These are phyloP conservation scores for Yponomeuta cagnagella DNA, from an alignment of 2,888 invertebrate genomes.

Conservation along the genomic window DNA sequence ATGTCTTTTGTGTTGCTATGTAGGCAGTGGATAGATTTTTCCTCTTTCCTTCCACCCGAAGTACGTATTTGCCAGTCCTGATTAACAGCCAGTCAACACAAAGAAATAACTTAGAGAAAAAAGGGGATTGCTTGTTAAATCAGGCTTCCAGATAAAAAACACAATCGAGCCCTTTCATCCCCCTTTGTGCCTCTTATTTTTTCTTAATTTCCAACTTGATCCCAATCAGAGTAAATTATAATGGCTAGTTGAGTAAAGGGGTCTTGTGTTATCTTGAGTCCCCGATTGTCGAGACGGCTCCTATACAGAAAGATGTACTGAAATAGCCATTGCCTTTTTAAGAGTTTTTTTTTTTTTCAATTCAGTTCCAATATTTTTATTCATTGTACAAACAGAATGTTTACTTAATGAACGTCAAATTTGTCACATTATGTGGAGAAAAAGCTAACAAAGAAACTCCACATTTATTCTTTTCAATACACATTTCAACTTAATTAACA, in stretches of 20 bases:
- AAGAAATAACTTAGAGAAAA: conserved; percentile 39
- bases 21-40: too few species aligned
- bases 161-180: conserved; percentile 44
- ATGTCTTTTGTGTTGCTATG: too few species aligned
- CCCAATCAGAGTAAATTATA: conserved; percentile 74
- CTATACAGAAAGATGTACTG: too few species aligned
- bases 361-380: too few species aligned
- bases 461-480: too few species aligned
- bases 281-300: conserved; percentile 29
- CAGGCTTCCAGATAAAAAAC: conserved; percentile 63
- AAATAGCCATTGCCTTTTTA: too few species aligned
- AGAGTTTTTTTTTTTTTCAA: too few species aligned
- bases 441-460: too few species aligned
- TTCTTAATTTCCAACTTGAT: conserved; percentile 73
- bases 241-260: conserved; percentile 69
- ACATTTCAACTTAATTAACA: too few species aligned
- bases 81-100: conserved; percentile 41
- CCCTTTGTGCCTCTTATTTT: conserved; percentile 66
- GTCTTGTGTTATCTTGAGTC: conserved; percentile 62
- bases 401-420: too few species aligned
- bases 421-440: too few species aligned
- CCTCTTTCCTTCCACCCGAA: neutral
- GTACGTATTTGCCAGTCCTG: conserved; percentile 2
- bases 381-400: too few species aligned
- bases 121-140: conserved; percentile 64